These are phyloP conservation scores for Hypsibius dujardini DNA, from an alignment of 1,140 invertebrate genomes.

Conservation along the genomic window DNA sequence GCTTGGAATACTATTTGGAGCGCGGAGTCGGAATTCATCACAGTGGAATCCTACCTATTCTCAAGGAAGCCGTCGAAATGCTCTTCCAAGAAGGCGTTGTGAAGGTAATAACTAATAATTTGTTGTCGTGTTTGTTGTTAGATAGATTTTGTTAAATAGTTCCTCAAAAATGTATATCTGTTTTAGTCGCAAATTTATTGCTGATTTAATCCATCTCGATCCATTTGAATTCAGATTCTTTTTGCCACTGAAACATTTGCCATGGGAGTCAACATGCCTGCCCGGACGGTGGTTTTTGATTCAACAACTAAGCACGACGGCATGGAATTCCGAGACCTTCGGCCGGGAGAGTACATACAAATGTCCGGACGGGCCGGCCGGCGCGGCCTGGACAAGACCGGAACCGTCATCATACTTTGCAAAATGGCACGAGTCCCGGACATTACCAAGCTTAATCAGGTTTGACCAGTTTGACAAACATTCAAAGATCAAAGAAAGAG, in stretches of 20 bases:
- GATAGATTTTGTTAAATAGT: slow-evolving; percentile 2
- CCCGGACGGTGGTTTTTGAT: slow-evolving; percentile 86
- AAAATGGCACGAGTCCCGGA: slow-evolving; percentile 50
- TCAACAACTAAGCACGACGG: slow-evolving; percentile 80
- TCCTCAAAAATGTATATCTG: slow-evolving; percentile 5
- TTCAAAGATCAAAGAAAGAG: no score
- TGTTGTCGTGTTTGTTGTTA: neutral
- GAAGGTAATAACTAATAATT: slow-evolving; percentile 40
- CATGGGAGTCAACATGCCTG: slow-evolving; percentile 98
- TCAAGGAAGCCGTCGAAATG: slow-evolving; percentile 96
- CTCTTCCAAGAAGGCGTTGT: slow-evolving; percentile 76
- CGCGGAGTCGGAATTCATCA: slow-evolving; percentile 89
- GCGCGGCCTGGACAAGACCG: slow-evolving; percentile 71
- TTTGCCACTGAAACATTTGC: slow-evolving; percentile 98
- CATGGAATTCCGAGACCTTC: slow-evolving; percentile 48
- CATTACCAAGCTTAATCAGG: slow-evolving; percentile 51
- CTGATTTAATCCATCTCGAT: neutral
- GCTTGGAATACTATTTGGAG: slow-evolving; percentile 55
- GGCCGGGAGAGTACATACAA: slow-evolving; percentile 82
- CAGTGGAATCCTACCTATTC: slow-evolving; percentile 82
- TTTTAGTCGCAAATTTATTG: no score
- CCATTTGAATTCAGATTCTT: slow-evolving; percentile 44
- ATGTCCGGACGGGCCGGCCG: slow-evolving; percentile 94
- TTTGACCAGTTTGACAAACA: no score
- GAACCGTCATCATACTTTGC: slow-evolving; percentile 84